Base-by-base conservation (phyloP, 2,888 invertebrate genomes). In the Heteromurus nitidus region DNA sequence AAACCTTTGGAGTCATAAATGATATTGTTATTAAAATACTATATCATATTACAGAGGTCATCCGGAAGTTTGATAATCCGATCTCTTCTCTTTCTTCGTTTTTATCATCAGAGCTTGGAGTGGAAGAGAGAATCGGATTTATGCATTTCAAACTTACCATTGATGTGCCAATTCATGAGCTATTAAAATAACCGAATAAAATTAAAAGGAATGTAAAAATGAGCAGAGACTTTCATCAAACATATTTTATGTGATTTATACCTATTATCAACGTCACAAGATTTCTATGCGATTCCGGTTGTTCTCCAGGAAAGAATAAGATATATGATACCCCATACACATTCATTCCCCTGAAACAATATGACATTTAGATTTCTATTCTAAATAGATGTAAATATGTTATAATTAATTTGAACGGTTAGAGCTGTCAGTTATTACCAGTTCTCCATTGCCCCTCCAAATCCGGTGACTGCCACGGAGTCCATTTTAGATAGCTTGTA, bases 401-500 rank as follows among this genome's bases (percentile, higher is more conserved):
- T n/a, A n/a, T n/a, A n/a, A n/a, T n/a, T n/a, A n/a, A n/a, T n/a
- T n/a, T n/a, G n/a, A n/a, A n/a, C n/a, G n/a, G n/a, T n/a, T n/a
- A n/a, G n/a, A n/a, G n/a, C n/a, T n/a, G n/a, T n/a, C n/a, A n/a
- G n/a, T n/a, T 47, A 5, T 58, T 58, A 69, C 31, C 55, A 67
- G 26, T 55, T 76, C 24, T 76, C 82, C 77, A 82, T 82, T 22
- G 77, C 72, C 20, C 80, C 81, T 9, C 47, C 53, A 47, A 80
- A 85, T 1, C 76, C 74, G 2, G 72, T 50, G 20, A 83, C 58
- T 3, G 73, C 74, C 5, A 80, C 76, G 1, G 84, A 84, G 60
- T 84, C 85, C 83, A 85, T 82, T 73, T 84, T 84, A 0, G 62
- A 44, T 1, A 85, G 31, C 16, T 75, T 80, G 47, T 85, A 85